Conservation (phyloP, 2,888 invertebrate species). For the Leptogaster cylindrica region DNA sequence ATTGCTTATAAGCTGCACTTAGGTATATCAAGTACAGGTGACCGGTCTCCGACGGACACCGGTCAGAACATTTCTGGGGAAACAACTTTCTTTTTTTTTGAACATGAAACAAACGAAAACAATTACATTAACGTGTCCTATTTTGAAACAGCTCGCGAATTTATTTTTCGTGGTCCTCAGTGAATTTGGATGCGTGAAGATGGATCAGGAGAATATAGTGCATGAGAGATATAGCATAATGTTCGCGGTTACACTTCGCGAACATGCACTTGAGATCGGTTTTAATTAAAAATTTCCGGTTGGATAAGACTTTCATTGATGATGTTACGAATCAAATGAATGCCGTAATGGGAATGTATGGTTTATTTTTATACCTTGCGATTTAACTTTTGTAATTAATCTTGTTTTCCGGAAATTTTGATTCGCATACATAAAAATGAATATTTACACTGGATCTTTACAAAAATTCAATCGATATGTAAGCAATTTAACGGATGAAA, state of each 20-base stretch:
- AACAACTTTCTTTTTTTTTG: constrained; percentile 39
- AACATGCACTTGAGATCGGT: background rate
- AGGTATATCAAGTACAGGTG: background rate
- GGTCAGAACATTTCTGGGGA: constrained; percentile 24
- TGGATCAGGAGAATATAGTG: no score
- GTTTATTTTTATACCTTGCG: constrained; percentile 4
- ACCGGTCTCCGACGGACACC: background rate
- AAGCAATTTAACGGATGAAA: background rate
- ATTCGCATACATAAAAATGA: no score
- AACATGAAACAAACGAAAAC: background rate
- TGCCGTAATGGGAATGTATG: background rate
- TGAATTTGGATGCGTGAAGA: no score
- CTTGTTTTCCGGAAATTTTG: constrained; percentile 22
- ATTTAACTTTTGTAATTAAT: constrained; percentile 1
- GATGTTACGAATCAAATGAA: background rate
- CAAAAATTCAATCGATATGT: no score
- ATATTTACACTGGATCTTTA: no score
- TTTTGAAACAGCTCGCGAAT: constrained; percentile 6
- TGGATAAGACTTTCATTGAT: constrained; percentile 35
- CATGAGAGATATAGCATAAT: constrained; percentile 3
- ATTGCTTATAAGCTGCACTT: background rate
- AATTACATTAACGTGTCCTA: constrained; percentile 14
- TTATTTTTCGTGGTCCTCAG: background rate
- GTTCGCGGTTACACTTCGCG: background rate
- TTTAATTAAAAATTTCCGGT: constrained; percentile 36